A percentile compares a stretch with the other conserved stretches of the same genome.
Conservation (phyloP, 1,140 invertebrate genomes). For the Plodia interpunctella region DNA sequence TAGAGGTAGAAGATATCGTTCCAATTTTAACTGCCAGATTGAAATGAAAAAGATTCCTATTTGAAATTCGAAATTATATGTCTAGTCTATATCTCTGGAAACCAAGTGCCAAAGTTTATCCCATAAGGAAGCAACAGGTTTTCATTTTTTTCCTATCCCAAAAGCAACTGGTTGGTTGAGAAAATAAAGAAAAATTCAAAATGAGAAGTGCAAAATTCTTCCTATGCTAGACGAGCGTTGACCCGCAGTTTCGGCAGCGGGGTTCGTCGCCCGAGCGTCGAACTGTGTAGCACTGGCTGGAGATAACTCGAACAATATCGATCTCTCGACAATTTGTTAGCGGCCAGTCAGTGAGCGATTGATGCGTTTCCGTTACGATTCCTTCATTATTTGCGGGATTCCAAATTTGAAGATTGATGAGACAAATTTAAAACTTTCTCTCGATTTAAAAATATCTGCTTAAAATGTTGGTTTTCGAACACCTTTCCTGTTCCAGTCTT, state of each 20-base stretch:
- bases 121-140: too few species aligned
- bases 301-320: slow-evolving; percentile 5
- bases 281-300: neutral
- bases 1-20: too few species aligned
- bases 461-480: too few species aligned
- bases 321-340: slow-evolving; percentile 10
- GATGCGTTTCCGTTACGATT: slow-evolving; percentile 6
- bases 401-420: neutral
- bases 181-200: neutral
- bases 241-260: slow-evolving; percentile 12
- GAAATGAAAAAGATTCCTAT: too few species aligned
- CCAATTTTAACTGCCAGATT: too few species aligned
- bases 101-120: too few species aligned
- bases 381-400: slow-evolving; percentile 6
- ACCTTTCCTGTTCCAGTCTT: too few species aligned
- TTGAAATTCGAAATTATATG: too few species aligned
- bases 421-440: too few species aligned
- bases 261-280: slow-evolving; percentile 16
- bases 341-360: slow-evolving; percentile 11
- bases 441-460: too few species aligned
- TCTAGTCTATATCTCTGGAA: too few species aligned
- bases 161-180: slow-evolving; percentile 8
- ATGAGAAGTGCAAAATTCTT: slow-evolving; percentile 1
- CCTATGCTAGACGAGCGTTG: slow-evolving; percentile 13
- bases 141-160: neutral